A percentile compares a stretch with the other conserved stretches of the same genome.
These are phyloP conservation scores for Iguana delicatissima DNA, from an alignment of 2,797 vertebrate genomes.

Conservation along the genomic window DNA sequence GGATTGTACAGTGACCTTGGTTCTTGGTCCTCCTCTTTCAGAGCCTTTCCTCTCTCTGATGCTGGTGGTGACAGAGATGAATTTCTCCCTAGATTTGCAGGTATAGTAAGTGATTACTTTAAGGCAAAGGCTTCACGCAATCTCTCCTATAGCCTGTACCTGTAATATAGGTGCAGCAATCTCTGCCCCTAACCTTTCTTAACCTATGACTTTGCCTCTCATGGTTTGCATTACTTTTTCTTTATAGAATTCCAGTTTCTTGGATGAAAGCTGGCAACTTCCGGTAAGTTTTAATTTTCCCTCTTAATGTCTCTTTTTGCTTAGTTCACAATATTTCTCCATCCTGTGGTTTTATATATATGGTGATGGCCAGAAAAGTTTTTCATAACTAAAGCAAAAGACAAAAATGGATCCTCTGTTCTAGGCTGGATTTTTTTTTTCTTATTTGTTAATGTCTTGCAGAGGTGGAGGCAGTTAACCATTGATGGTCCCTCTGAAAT, in stretches of 20 bases:
- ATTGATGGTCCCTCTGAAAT: neutral
- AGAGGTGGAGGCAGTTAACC: neutral
- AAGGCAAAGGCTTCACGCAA: neutral
- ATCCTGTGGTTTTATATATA: accelerated
- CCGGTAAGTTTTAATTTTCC: constrained; percentile 77
- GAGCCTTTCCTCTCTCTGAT: constrained; percentile 87
- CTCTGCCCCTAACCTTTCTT: neutral
- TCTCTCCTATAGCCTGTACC: no score
- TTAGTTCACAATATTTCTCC: neutral
- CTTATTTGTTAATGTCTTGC: neutral
- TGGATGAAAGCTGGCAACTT: constrained; percentile 88
- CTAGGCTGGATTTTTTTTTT: neutral
- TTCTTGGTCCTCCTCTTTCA: constrained; percentile 56
- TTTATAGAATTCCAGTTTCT: constrained; percentile 87
- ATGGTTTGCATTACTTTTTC: constrained; percentile 35
- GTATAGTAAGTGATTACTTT: constrained; percentile 62
- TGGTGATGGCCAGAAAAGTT: neutral
- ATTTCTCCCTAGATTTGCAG: constrained; percentile 86
- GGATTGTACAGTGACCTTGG: accelerated
- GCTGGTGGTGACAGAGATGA: constrained; percentile 84
- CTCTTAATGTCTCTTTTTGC: no score
- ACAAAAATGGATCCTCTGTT: neutral
- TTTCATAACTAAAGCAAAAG: neutral
- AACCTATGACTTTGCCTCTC: constrained; percentile 4
- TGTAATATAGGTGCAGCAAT: neutral